Evolutionary conservation across 2,113 vertebrate genomes (phyloP), one percentile per base, ranked within the genome.

Genomic region (Ptychochromis oligacanthus): DNA sequence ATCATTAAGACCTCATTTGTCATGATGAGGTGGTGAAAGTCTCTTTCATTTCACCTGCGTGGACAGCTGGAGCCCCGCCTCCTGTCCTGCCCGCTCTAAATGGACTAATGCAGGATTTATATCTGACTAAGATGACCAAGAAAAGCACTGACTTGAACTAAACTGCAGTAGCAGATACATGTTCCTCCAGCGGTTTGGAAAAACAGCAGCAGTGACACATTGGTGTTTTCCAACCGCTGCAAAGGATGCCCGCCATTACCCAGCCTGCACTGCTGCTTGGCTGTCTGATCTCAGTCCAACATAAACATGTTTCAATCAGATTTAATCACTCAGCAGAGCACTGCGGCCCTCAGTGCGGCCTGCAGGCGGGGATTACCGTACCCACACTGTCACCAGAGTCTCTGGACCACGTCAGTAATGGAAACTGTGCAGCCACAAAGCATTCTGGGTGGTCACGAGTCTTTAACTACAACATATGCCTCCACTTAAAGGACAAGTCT

Each of bases 371-470:
- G 17, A 22, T 14, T 40, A 2, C 20, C 15, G 0, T 1, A 1
- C 4, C 78, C 54, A 43, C 62, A 13, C 43, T 12, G 62, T 77
- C 61, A 67, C 52, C 46, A 60, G 34, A 34, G 8, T 36, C 18
- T 36, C 59, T 36, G 55, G 20, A 43, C 67, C 56, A 9, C 86
- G 22, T 28, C 60, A 34, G 79, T 18, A 80, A 79, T 88, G 87
- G 83, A 85, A 88, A 75, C 72, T 43, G 31, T 75, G 76, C 64
- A 26, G 80, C 34, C 38, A 24, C 86, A 59, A 57, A 74, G 82
- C 22, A 70, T 82, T 59, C 54, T 77, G 87, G 87, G 83, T 72
- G 70, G 76, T 18, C 61, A 4, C 10, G 1, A 38, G 43, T 60
- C 79, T 64, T 14, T 2, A 40, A 43, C 72, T 43, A 24, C 31